phyloP scores from a whole-genome alignment of 2,797 vertebrate genomes.

The Prionace glauca region DNA sequence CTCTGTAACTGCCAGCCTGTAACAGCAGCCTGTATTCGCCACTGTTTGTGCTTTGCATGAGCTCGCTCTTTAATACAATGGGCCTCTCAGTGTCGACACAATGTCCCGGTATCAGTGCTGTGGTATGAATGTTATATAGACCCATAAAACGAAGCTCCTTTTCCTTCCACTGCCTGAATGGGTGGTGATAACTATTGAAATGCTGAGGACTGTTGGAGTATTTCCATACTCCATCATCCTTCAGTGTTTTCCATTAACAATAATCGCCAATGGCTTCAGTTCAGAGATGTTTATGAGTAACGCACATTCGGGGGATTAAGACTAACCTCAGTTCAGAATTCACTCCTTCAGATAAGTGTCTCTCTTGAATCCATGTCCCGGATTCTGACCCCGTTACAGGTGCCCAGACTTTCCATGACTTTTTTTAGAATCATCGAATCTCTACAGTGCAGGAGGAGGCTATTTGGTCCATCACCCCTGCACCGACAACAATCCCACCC shows the following conservation, averaged over 20 bases:
- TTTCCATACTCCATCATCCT: neutral
- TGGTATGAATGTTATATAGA: neutral
- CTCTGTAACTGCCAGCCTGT: no score
- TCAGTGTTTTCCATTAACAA: slow-evolving; percentile 13
- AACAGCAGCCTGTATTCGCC: neutral
- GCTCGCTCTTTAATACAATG: neutral
- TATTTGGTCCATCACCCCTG: no score
- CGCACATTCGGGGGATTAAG: neutral
- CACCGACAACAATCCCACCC: no score
- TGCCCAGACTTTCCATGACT: no score
- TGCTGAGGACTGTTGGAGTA: neutral
- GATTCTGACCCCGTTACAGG: neutral
- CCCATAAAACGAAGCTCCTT: neutral
- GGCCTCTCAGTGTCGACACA: neutral
- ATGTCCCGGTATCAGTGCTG: neutral
- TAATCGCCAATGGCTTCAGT: neutral
- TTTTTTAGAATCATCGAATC: no score
- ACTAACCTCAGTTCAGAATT: neutral
- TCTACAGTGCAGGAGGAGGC: no score
- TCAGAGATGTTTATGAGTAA: neutral
- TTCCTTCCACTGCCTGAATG: neutral
- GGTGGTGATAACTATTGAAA: neutral
- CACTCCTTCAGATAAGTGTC: neutral
- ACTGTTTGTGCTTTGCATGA: neutral
- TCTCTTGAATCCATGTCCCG: neutral